Evolutionary conservation across 2,113 vertebrate species (phyloP), one percentile per base, ranked within the genome.

Genomic region (Dinomys branickii): DNA sequence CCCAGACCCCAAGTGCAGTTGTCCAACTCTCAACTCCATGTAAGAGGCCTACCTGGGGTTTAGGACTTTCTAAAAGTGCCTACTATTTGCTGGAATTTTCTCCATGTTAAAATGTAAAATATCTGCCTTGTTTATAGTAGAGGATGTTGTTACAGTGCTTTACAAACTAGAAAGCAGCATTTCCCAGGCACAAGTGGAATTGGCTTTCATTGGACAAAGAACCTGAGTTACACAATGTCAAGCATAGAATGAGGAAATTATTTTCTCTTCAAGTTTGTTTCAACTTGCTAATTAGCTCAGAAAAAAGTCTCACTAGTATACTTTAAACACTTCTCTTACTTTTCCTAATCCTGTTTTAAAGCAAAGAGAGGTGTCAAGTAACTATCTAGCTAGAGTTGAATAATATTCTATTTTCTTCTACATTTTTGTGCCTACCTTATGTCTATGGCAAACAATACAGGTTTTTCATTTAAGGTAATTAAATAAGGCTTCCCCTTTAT

Each of bases 101-200:
- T 89, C 41, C 65, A 87, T 52, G 85, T 95, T 83, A 80, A 94
- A 88, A 88, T 73, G n/a, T 56, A 67, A 91, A 89, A 61, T 83
- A 69, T 77, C 38, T 44, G 61, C 47, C 84, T 35, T 56, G 20
- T 59, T 78, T 81, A 30, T 88, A 58, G 47, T 38, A 90, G 33
- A 94, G 50, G 16, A 63, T 75, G 38, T 90, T 86, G n/a, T 61
- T 84, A 93, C 3, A 96, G 38, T 20, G 47, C 16, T 95, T 94
- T 89, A 92, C 90, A 65, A 93, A 94, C 67, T 26, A 73, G 86
- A 69, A 82, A 92, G 59, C 52, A 61, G 17, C n/a, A 28, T 56
- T 94, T 88, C 54, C 85, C 24, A 59, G 44, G 44, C n/a, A 35
- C 26, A 50, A 1, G 16, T 82, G 33, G 44, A 75, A 63, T n/a